These are phyloP conservation scores for Ancistrus triradiatus DNA, from an alignment of 2,113 vertebrate genomes.

Conservation along the genomic window DNA sequence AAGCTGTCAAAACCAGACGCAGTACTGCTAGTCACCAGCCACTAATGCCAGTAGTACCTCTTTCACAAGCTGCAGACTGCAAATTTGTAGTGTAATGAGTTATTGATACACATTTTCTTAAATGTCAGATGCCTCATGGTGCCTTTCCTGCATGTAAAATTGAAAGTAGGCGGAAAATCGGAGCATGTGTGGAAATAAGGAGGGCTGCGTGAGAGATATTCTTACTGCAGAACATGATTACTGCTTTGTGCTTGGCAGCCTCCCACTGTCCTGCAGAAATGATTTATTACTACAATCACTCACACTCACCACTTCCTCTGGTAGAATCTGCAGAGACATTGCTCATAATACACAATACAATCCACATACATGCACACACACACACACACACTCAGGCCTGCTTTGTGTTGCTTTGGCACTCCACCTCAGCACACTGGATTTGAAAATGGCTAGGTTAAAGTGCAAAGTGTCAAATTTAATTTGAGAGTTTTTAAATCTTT, in stretches of 20 bases:
- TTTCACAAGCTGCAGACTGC: too few species aligned
- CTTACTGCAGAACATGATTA: constrained; percentile 48
- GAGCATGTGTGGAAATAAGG: constrained; percentile 5
- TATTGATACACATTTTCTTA: too few species aligned
- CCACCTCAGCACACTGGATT: constrained; percentile 8
- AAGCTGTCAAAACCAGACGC: too few species aligned
- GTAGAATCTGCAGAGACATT: constrained; percentile 69
- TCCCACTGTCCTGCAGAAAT: constrained; percentile 62
- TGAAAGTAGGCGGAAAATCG: too few species aligned
- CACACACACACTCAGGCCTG: background rate
- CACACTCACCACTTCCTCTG: constrained; percentile 76
- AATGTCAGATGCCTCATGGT: too few species aligned
- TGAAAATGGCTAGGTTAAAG: constrained; percentile 13
- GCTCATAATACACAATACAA: constrained; percentile 10
- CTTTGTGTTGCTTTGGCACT: background rate
- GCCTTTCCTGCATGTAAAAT: background rate
- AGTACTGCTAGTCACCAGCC: too few species aligned
- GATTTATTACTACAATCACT: constrained; percentile 74
- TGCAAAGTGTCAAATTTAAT: constrained; percentile 51
- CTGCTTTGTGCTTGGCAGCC: constrained; percentile 40
- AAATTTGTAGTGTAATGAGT: too few species aligned
- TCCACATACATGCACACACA: background rate
- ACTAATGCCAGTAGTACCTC: too few species aligned
- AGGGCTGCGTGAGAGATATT: background rate
- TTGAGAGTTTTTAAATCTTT: constrained; percentile 55